Percentiles rank a stretch among this genome's conserved stretches.
phyloP scores from a whole-genome alignment of 2,888 invertebrate species.

The Eucera pruinosa region DNA sequence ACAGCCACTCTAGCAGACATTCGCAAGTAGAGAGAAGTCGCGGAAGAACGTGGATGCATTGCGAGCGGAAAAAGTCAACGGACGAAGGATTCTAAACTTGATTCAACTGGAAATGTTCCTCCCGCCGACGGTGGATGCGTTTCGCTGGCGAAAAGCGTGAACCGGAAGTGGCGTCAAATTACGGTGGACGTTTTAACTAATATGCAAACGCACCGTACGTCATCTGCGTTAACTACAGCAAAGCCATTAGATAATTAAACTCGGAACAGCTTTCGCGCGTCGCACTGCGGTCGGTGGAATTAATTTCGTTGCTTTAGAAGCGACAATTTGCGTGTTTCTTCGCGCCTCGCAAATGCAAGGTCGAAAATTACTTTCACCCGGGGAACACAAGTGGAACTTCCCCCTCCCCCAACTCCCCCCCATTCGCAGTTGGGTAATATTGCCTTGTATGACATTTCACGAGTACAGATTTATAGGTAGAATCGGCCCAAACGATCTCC shows the following conservation, averaged over 20 bases:
- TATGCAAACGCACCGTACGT: too few species aligned
- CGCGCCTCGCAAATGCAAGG: background rate
- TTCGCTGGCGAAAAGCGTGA: background rate
- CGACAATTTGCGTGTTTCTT: constrained; percentile 12
- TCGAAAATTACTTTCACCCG: constrained; percentile 46
- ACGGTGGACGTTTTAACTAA: background rate
- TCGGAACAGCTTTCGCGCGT: background rate
- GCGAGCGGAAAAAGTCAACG: too few species aligned
- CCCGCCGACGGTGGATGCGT: too few species aligned
- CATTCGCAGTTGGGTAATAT: constrained; percentile 30
- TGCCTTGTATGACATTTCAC: constrained; percentile 28
- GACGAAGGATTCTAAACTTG: too few species aligned
- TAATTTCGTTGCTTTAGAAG: constrained; percentile 13
- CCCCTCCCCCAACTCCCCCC: too few species aligned
- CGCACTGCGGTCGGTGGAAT: constrained; percentile 6
- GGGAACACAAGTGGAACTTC: background rate
- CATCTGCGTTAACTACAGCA: constrained; percentile 5
- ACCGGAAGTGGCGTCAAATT: background rate
- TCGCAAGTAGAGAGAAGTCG: too few species aligned
- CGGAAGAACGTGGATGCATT: too few species aligned
- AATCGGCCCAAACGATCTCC: constrained; percentile 23
- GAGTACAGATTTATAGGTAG: constrained; percentile 27
- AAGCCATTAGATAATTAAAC: constrained; percentile 42
- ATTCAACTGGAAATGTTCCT: too few species aligned
- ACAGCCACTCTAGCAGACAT: too few species aligned